Evolutionary conservation across 1,140 invertebrate genomes (phyloP).

Genomic region (Neodiprion virginianus): DNA sequence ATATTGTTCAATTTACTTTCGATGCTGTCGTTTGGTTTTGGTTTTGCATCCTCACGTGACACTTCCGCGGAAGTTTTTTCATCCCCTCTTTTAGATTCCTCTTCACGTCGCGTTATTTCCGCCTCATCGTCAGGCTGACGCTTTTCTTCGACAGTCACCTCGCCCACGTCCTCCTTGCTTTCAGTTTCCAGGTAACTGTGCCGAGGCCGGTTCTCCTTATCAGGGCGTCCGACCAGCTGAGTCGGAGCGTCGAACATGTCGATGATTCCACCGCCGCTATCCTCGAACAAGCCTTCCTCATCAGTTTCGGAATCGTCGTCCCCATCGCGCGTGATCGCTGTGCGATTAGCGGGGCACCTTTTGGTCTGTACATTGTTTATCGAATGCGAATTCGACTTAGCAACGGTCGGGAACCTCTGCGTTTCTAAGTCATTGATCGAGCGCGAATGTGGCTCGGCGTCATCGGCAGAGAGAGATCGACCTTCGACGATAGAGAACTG

Average conservation of each 20-base stretch:
- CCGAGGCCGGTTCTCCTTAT: no score
- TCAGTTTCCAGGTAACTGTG: no score
- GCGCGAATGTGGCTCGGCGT: constrained; percentile 19
- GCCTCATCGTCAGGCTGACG: no score
- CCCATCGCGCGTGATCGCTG: not conserved
- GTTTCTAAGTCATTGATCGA: constrained; percentile 17
- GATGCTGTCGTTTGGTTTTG: constrained; percentile 37
- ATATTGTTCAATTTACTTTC: constrained; percentile 42
- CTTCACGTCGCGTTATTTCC: not conserved
- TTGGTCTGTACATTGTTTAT: constrained; percentile 19
- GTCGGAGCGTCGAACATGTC: constrained; percentile 35
- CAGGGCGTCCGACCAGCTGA: constrained; percentile 22
- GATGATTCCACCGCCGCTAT: not conserved
- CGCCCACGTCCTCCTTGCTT: not conserved
- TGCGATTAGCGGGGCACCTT: not conserved
- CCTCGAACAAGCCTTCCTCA: constrained; percentile 14
- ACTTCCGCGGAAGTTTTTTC: not conserved
- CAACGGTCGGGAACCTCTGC: not conserved
- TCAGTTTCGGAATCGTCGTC: constrained; percentile 10
- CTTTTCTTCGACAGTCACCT: not conserved
- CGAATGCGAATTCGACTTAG: not conserved
- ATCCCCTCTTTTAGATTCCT: not conserved
- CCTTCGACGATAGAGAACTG: not conserved
- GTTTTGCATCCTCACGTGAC: not conserved
- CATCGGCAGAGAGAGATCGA: constrained; percentile 23